A percentile compares a stretch with the other conserved stretches of the same genome.
These are phyloP conservation scores for Caenorhabditis macrosperma DNA, from an alignment of 2,888 invertebrate genomes.

Conservation along the genomic window DNA sequence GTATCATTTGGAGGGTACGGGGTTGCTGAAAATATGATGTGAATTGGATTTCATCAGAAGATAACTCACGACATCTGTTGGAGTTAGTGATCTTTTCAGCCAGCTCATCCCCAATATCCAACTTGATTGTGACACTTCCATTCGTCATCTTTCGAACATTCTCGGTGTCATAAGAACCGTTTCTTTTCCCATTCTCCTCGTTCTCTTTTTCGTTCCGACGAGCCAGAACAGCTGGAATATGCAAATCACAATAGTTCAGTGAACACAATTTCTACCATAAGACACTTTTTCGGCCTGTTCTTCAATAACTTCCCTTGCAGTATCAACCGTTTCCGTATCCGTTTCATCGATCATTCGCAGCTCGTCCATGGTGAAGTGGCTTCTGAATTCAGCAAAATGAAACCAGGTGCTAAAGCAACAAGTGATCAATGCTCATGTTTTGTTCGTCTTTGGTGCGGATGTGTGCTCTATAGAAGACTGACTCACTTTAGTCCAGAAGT, in stretches of 20 bases:
- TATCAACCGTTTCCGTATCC: conserved; percentile 53
- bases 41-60: background rate
- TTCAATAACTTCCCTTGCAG: conserved; percentile 21
- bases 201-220: conserved; percentile 5
- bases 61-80: conserved; percentile 36
- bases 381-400: conserved; percentile 19
- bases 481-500: conserved; percentile 34
- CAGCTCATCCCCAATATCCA: conserved; percentile 10
- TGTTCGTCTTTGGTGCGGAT: too few species aligned
- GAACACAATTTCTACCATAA: conserved; percentile 5
- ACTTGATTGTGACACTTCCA: conserved; percentile 36
- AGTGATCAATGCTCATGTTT: too few species aligned
- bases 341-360: conserved; percentile 59
- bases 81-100: conserved; percentile 33
- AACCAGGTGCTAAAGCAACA: too few species aligned
- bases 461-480: background rate
- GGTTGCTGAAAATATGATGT: conserved; percentile 37
- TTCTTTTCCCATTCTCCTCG: background rate
- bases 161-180: background rate
- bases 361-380: conserved; percentile 56
- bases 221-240: conserved; percentile 27
- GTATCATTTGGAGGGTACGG: conserved; percentile 46
- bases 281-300: conserved; percentile 32
- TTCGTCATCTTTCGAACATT: conserved; percentile 8
- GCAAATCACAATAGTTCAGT: background rate